A percentile compares a stretch with the other conserved stretches of the same genome.
These are phyloP conservation scores for Galleria mellonella DNA, from an alignment of 1,140 invertebrate genomes.

Conservation along the genomic window DNA sequence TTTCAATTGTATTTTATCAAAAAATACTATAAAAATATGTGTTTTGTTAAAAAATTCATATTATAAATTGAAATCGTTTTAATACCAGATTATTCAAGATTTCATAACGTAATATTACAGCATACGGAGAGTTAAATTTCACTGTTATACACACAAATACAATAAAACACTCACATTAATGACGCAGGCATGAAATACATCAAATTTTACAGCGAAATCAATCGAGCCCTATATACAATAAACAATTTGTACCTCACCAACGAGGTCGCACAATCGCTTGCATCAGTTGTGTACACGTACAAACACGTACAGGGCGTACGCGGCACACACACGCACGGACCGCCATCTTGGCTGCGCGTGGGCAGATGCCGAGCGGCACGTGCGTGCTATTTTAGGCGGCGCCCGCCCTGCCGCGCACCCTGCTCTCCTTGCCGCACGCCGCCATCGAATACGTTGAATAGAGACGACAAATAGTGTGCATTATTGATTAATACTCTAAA, in stretches of 20 bases:
- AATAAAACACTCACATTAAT: too few species aligned
- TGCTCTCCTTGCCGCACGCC: slow-evolving; percentile 23
- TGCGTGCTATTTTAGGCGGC: slow-evolving; percentile 68
- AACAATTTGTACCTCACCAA: not conserved
- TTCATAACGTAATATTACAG: too few species aligned
- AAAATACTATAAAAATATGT: too few species aligned
- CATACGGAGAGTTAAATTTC: too few species aligned
- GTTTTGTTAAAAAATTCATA: too few species aligned
- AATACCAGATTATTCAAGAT: too few species aligned
- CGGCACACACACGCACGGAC: slow-evolving; percentile 25
- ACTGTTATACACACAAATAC: too few species aligned
- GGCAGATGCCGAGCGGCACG: slow-evolving; percentile 59
- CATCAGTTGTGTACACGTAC: slow-evolving; percentile 30
- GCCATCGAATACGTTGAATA: slow-evolving; percentile 1
- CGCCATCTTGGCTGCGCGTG: slow-evolving; percentile 64
- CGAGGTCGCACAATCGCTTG: slow-evolving; percentile 24
- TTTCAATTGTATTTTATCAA: too few species aligned
- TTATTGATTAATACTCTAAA: not conserved
- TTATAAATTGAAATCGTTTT: too few species aligned
- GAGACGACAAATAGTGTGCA: not conserved
- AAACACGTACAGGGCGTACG: slow-evolving; percentile 43
- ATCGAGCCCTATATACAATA: slow-evolving; percentile 3
- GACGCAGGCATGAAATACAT: too few species aligned
- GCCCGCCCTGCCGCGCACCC: slow-evolving; percentile 26
- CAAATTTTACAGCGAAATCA: not conserved